Conservation (phyloP, 2,113 vertebrate genomes). For the Alexandromys fortis region DNA sequence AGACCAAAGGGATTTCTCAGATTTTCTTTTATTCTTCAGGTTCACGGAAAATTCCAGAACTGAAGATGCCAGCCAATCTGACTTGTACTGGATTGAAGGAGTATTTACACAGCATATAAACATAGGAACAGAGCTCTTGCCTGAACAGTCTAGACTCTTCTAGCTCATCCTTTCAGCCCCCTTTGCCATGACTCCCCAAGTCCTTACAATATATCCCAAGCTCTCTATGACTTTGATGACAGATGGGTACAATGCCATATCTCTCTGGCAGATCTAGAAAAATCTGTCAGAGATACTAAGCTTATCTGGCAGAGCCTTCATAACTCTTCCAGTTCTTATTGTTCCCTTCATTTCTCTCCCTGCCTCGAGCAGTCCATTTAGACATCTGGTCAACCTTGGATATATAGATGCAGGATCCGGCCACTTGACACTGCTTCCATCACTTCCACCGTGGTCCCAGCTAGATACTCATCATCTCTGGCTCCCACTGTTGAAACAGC, state of each 20-base stretch:
- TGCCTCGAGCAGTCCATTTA: not conserved
- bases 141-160: not conserved
- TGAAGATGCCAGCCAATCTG: not conserved
- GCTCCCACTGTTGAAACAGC: not conserved
- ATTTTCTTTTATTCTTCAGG: constrained; percentile 18
- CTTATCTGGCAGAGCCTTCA: not conserved
- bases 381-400: not conserved
- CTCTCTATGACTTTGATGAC: not conserved
- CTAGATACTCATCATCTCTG: not conserved
- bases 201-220: not conserved
- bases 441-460: not conserved
- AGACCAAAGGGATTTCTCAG: not conserved
- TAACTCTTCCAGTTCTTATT: not conserved
- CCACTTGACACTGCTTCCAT: not conserved
- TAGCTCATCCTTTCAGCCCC: not conserved
- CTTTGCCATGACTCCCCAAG: not conserved
- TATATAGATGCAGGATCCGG: not conserved
- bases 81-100: not conserved
- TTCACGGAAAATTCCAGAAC: constrained; percentile 17
- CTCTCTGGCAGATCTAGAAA: not conserved
- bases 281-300: not conserved
- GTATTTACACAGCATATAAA: not conserved
- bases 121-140: not conserved
- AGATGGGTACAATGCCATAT: rapidly evolving
- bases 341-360: not conserved